phyloP scores from a whole-genome alignment of 2,888 invertebrate species.

The Ypsolopha scabrella region DNA sequence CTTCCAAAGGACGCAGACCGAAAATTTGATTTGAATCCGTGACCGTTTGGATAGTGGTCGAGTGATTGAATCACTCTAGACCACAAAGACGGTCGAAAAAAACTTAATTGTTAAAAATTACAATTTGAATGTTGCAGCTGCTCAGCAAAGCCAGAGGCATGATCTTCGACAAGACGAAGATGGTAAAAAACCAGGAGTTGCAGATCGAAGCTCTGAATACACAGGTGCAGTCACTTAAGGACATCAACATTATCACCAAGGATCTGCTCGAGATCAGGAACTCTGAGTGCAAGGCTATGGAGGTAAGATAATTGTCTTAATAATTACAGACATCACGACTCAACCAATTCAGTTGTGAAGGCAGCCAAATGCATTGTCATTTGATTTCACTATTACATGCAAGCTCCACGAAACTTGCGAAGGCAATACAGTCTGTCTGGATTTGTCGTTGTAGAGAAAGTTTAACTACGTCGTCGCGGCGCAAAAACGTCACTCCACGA shows the following conservation, averaged over 20 bases:
- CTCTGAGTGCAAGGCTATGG: slow-evolving; percentile 82
- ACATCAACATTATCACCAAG: slow-evolving; percentile 85
- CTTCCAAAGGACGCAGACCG: no score
- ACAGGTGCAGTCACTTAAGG: slow-evolving; percentile 82
- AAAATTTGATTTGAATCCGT: no score
- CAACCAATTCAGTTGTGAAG: no score
- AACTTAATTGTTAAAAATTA: not conserved
- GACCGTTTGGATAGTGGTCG: no score
- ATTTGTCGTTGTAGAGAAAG: no score
- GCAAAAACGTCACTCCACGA: no score
- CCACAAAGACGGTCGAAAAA: not conserved
- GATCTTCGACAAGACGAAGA: slow-evolving; percentile 81
- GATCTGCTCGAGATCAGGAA: slow-evolving; percentile 83
- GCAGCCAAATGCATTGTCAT: no score
- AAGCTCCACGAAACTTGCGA: no score
- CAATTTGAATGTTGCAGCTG: slow-evolving; percentile 44
- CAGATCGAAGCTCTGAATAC: slow-evolving; percentile 79
- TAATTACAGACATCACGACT: no score
- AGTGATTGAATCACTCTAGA: not conserved
- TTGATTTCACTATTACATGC: no score
- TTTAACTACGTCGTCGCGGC: no score
- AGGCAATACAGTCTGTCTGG: no score
- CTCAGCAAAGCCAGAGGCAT: slow-evolving; percentile 76
- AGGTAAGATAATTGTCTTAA: slow-evolving; percentile 51
- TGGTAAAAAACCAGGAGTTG: slow-evolving; percentile 82